Base-by-base conservation (phyloP, 2,888 invertebrate species). In the Entomobrya proxima region DNA sequence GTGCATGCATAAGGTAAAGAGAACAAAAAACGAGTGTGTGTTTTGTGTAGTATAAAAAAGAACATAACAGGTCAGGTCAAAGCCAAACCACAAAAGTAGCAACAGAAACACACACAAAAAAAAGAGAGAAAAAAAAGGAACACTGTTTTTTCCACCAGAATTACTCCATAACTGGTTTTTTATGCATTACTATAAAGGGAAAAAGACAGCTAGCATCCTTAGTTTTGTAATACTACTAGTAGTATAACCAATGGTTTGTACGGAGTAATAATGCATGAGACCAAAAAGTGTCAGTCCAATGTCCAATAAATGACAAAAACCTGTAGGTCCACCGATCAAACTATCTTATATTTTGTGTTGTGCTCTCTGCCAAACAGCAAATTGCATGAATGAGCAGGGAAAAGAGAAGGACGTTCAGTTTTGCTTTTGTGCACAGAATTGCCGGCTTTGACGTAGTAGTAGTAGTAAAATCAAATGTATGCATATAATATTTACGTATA, bases 221-320 rank as follows among this genome's bases (percentile, higher is more conserved):
- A 30, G 40, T 21, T 75, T 55, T 32, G 52, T 18, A 4, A 40
- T 32, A 24, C 40, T 44, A 40, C n/a, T 35, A 44, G 32, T 11
- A 47, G 58, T 72, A n/a, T n/a, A n/a, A n/a, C n/a, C n/a, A n/a
- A n/a, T 75, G 50, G 76, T 40, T 44, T 24, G 69, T 69, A 58
- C 27, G 47, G 67, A 69, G 84, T 85, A 78, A 85, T 85, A 85
- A 85, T 85, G 85, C 74, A 85, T 85, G 85, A 85, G 85, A 85
- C 85, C 78, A 67, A 85, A 78, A 78, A 72, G 85, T 85, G 85
- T 85, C 85, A 85, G 74, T 85, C 74, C 27, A 74, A 78, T 74
- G 85, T 85, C 85, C 78, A 85, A 85, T 85, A 85, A 85, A 85
- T 85, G 85, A 85, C 85, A 85, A 78, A 83, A 79, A 85, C 85